phyloP scores from a whole-genome alignment of 1,140 invertebrate genomes.

The Solenopsis fugax region DNA sequence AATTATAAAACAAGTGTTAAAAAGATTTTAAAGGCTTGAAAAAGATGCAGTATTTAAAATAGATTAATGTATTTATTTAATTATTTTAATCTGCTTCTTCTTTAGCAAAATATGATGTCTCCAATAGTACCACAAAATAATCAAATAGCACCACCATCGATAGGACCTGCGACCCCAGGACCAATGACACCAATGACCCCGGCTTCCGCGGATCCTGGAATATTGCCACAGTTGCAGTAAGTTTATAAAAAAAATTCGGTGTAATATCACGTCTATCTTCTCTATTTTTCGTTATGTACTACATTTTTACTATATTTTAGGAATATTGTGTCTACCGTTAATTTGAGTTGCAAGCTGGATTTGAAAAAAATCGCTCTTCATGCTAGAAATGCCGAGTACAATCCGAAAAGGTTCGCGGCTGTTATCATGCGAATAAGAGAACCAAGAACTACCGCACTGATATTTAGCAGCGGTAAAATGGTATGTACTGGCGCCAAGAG shows the following conservation, averaged over 20 bases:
- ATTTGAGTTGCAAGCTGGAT: constrained; percentile 98
- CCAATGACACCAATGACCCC: constrained; percentile 98
- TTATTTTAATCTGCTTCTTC: constrained; percentile 1
- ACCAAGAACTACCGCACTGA: constrained; percentile 98
- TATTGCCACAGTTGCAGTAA: constrained; percentile 97
- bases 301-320: constrained; percentile 86
- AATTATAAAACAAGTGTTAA: too few species aligned
- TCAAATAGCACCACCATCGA: constrained; percentile 87
- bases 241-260: constrained; percentile 78
- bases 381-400: constrained; percentile 99
- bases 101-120: constrained; percentile 94
- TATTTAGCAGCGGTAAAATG: constrained; percentile 99
- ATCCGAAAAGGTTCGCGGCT: constrained; percentile 99
- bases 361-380: constrained; percentile 99
- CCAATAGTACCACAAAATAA: constrained; percentile 91
- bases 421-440: constrained; percentile 99
- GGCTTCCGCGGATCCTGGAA: constrained; percentile 96
- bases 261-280: not conserved
- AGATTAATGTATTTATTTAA: constrained; percentile 23
- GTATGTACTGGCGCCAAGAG: constrained; percentile 99
- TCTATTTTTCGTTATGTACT: constrained; percentile 43
- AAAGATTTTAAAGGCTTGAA: not conserved
- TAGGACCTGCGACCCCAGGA: constrained; percentile 91
- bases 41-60: not conserved
- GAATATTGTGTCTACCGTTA: constrained; percentile 99